Base-by-base conservation (phyloP, 2,113 vertebrate genomes). In the Probosciger aterrimus region DNA sequence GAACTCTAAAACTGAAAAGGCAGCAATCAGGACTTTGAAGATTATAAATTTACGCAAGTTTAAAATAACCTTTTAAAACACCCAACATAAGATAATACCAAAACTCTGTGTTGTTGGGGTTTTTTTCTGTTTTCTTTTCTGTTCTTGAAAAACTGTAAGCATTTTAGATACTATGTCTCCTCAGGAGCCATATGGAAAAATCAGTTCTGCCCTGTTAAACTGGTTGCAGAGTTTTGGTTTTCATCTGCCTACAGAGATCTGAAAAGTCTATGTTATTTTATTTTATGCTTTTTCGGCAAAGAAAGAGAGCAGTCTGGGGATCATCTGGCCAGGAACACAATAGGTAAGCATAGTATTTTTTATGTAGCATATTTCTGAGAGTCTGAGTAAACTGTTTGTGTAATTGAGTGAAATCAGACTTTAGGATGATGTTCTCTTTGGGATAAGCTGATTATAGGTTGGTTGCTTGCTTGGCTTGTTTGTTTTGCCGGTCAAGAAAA, bases 161-260 rank as follows among this genome's bases (percentile, higher is more conserved):
- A 33, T 91, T 94, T 80, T 24, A 70, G 47, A 83, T 68, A 78
- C 65, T 75, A 91, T 70, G 80, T 57, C 91, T 81, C 65, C 33
- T 75, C 69, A 52, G 71, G 37, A 95, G 65, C 83, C 94, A 86
- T 94, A 97, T 96, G 96, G 97, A 96, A 96, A 97, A 95, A 77
- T 95, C 77, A 78, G 39, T 92, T 86, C 68, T 63, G 28, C 84
- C 57, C 82, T 71, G 69, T 68, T 95, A 65, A 94, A 93, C 57
- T 91, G 92, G 76, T 90, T 83, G 91, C 37, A 46, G 20, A 49
- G 76, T 90, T 95, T 91, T 82, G 73, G 35, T 96, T 97, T 97
- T 90, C 86, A 93, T 95, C 84, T 86, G 80, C 46, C 92, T 90
- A 70, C 71, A 83, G 96, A 95, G 94, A 86, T 84, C 84, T 95